Base-by-base conservation (phyloP, 2,888 invertebrate species). In the Campoletis raptor region DNA sequence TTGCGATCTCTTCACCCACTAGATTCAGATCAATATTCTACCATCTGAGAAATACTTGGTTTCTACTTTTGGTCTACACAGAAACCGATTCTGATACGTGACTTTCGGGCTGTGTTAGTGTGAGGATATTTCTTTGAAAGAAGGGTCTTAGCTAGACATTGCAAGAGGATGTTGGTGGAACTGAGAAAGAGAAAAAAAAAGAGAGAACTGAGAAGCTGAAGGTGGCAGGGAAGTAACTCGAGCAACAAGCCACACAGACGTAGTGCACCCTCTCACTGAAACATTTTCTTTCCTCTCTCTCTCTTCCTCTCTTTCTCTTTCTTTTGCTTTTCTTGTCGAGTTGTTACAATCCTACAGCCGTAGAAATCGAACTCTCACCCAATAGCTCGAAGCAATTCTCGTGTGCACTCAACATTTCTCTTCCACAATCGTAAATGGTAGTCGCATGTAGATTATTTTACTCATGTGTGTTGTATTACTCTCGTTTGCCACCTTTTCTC, bases 1-100 rank as follows among this genome's bases (percentile, higher is more conserved):
- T 91, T 91, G 90, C 92, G 7, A 48, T 93, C 92, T 93, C 91
- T 40, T 15, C 69, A 7, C 91, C 92, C 90, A 91, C 90, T 91
- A 91, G 92, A 92, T 92, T 93, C 91, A 92, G 93, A 93, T 93
- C 93, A 93, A 93, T 93, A 93, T 93, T 91, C 91, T 90, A 91
- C 90, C 92, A 93, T 93, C 93, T 92, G 92, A 93, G 92, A 79
- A 77, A 77, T 54, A 42, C 54, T 57, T 24, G 40, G 10, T 54
- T 52, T 45, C 48, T 61, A 52, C 66, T 67, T 30, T 30, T 21
- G 52, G 57, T 45, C 18, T 48, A 57, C 40, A 42, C 42, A 61
- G 1, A 40, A 30, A 5, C 15, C 15, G 36, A 54, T 54, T 76
- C 69, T 73, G 72, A 79, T 74, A 48, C 79, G 79, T 74, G 73